phyloP scores from a whole-genome alignment of 2,888 invertebrate species.

The Malthinus flaveolus region DNA sequence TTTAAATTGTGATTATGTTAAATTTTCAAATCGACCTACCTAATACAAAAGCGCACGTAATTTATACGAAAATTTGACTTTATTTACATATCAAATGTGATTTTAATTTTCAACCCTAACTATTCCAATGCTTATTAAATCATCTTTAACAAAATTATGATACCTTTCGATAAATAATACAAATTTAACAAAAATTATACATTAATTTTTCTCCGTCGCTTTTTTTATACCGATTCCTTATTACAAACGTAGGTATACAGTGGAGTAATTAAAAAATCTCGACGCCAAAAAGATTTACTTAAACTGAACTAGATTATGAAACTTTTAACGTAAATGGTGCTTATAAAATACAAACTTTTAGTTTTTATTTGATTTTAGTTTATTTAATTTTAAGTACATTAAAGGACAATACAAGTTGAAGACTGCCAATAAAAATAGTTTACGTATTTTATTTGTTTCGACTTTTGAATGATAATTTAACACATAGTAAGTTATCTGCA shows the following conservation, averaged over 20 bases:
- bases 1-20: slow-evolving; percentile 3
- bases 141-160: too few species aligned
- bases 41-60: slow-evolving; percentile 8
- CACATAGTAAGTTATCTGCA: slow-evolving; percentile 1
- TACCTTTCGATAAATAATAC: too few species aligned
- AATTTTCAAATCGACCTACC: too few species aligned
- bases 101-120: neutral
- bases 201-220: too few species aligned
- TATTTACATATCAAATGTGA: slow-evolving; percentile 26
- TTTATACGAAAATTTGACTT: slow-evolving; percentile 14
- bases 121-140: too few species aligned
- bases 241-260: neutral
- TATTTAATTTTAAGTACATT: slow-evolving; percentile 24
- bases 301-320: slow-evolving; percentile 1
- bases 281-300: neutral
- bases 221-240: too few species aligned
- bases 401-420: slow-evolving; percentile 48
- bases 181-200: too few species aligned
- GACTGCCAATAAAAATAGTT: slow-evolving; percentile 41
- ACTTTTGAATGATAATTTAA: slow-evolving; percentile 12
- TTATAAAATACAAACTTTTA: slow-evolving; percentile 12
- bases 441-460: slow-evolving; percentile 6
- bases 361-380: slow-evolving; percentile 5
- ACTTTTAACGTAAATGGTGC: slow-evolving; percentile 15
- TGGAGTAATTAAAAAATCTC: neutral